Percentiles rank a stretch among this genome's conserved stretches.
These are phyloP conservation scores for Cephus pygmeus DNA, from an alignment of 2,888 invertebrate genomes.

Conservation along the genomic window DNA sequence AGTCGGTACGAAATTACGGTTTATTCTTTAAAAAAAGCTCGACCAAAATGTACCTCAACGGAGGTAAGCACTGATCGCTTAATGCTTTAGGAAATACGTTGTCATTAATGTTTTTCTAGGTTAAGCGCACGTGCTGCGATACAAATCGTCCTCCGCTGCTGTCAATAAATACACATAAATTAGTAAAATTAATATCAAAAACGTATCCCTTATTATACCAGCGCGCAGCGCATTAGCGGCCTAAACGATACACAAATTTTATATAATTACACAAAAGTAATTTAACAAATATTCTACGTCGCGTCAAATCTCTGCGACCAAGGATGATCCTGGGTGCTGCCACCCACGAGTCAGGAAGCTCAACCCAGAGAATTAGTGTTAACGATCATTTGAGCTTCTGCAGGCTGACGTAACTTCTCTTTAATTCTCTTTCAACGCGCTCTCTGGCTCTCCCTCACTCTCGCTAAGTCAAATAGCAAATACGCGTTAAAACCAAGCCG, in stretches of 20 bases:
- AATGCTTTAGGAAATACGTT: too few relatives aligned
- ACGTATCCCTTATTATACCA: too few relatives aligned
- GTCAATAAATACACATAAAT: too few relatives aligned
- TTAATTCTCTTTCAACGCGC: not conserved
- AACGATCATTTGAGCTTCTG: slow-evolving; percentile 8
- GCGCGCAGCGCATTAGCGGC: too few relatives aligned
- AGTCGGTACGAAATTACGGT: too few relatives aligned
- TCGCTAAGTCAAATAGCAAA: not conserved
- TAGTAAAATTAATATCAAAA: too few relatives aligned
- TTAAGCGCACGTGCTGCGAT: too few relatives aligned
- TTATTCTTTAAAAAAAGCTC: too few relatives aligned
- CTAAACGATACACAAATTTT: not conserved
- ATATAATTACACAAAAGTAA: not conserved
- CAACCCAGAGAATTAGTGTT: slow-evolving; percentile 2
- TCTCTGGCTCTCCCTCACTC: not conserved
- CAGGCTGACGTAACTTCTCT: slow-evolving; percentile 1
- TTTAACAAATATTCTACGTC: not conserved
- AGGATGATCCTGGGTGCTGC: not conserved
- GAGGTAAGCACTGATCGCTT: too few relatives aligned
- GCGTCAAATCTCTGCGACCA: not conserved
- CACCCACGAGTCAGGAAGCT: not conserved
- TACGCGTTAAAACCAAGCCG: not conserved
- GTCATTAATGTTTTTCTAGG: too few relatives aligned
- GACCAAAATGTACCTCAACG: too few relatives aligned
- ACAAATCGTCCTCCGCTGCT: too few relatives aligned